Evolutionary conservation across 2,888 invertebrate species (phyloP), one percentile per base, ranked within the genome.

Genomic region (Dicycla oo): DNA sequence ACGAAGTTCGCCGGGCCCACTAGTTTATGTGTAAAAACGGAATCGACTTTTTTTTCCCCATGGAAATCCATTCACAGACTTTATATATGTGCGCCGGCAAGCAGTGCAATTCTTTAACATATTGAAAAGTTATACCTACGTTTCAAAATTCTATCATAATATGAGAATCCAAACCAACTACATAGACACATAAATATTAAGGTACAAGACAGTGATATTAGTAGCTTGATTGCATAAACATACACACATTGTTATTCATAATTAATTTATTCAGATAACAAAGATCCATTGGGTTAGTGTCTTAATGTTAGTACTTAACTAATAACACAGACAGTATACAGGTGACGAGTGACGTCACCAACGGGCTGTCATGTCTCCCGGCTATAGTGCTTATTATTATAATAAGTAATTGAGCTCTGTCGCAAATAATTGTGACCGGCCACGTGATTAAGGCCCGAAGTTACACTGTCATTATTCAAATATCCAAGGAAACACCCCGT

Each of bases 1-100:
- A n/a, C n/a, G n/a, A n/a, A n/a, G n/a, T n/a, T n/a, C n/a, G n/a
- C n/a, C n/a, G n/a, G n/a, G n/a, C n/a, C n/a, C n/a, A n/a, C n/a
- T n/a, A n/a, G n/a, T n/a, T n/a, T n/a, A n/a, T n/a, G n/a, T n/a
- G 4, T 23, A 47, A 47, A 58, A 20, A 23, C 10, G 11, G 23
- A 56, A 49, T 75, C 26, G n/a, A 67, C 45, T 23, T 45, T 51
- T 23, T 45, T 51, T 75, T 67, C 38, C 8, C 57, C 13, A 20
- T 58, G 45, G 26, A 47, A 67, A 75, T 58, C 65, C 18, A 65
- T 65, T 65, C 65, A 58, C 47, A 67, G 23, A 53, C 10, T 66
- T 58, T 30, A 40, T 26, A 75, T n/a, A 74, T 34, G 26, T 43
- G 18, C 7, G 26, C 0, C 6, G 10, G n/a, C 67, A 30, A 45